phyloP scores from a whole-genome alignment of 2,797 vertebrate genomes.

The Rhinogobio ventralis region DNA sequence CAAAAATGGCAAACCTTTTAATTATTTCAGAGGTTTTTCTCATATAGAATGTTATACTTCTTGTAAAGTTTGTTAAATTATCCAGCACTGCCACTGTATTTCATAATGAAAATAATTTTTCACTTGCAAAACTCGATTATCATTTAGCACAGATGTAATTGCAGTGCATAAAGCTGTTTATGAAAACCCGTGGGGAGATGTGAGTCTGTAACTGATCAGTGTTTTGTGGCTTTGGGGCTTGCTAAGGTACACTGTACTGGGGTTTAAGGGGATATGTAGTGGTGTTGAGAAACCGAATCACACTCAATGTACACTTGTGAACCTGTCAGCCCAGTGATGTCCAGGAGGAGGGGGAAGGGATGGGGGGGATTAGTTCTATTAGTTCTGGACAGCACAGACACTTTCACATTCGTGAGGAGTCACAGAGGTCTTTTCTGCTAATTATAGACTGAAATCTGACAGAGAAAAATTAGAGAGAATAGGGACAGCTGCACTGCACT shows the following conservation, averaged over 20 bases:
- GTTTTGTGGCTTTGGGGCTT: conserved; percentile 26
- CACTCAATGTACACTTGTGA: conserved; percentile 81
- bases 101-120: conserved; percentile 1
- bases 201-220: conserved; percentile 34
- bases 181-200: neutral
- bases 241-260: conserved; percentile 60
- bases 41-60: conserved; percentile 19
- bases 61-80: neutral
- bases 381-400: conserved; percentile 78
- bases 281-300: conserved; percentile 70
- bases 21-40: neutral
- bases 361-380: conserved; percentile 81
- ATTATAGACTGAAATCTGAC: conserved; percentile 93
- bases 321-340: conserved; percentile 80
- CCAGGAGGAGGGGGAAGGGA: conserved; percentile 66
- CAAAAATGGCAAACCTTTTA: neutral
- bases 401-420: conserved; percentile 80
- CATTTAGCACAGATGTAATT: conserved; percentile 15
- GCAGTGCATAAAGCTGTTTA: conserved; percentile 6
- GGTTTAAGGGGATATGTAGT: conserved; percentile 67
- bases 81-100: neutral
- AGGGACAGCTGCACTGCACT: conserved; percentile 85
- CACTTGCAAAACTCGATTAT: neutral
- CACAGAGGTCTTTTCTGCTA: conserved; percentile 85
- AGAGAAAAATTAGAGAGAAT: conserved; percentile 92